Conservation (phyloP, 53 echinoderm and acorn worm species). For the Zoroaster sp. region DNA sequence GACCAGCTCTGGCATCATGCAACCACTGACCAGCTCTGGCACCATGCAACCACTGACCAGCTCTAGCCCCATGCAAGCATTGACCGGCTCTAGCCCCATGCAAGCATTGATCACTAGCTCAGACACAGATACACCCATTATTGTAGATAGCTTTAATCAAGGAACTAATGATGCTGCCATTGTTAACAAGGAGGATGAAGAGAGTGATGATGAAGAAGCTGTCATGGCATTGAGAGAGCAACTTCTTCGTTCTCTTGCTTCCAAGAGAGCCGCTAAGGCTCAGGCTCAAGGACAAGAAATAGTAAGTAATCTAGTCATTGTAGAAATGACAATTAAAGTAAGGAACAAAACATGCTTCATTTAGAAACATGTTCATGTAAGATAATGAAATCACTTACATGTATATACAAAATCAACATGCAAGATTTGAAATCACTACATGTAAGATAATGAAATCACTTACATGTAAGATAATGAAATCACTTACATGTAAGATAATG, state of each 20-base stretch:
- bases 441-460: no score
- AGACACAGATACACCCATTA: not conserved
- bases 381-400: no score
- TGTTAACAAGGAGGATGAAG: constrained; percentile 40
- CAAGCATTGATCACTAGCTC: not conserved
- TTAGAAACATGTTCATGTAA: no score
- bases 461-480: no score
- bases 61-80: not conserved
- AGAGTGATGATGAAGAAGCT: constrained; percentile 81
- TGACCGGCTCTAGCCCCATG: not conserved
- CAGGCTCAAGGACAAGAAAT: constrained; percentile 23
- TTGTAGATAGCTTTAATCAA: not conserved
- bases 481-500: no score
- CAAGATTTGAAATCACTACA: no score
- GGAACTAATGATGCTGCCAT: not conserved
- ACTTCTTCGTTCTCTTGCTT: constrained; percentile 67
- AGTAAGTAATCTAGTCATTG: not conserved
- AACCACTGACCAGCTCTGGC: no score
- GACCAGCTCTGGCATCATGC: no score
- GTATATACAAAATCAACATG: no score
- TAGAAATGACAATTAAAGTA: not conserved
- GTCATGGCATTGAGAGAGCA: constrained; percentile 74
- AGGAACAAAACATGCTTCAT: no score
- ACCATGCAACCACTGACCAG: not conserved
- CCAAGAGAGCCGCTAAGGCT: constrained; percentile 68